Conservation (phyloP, 1,140 invertebrate species). For the Sesamia nonagrioides region DNA sequence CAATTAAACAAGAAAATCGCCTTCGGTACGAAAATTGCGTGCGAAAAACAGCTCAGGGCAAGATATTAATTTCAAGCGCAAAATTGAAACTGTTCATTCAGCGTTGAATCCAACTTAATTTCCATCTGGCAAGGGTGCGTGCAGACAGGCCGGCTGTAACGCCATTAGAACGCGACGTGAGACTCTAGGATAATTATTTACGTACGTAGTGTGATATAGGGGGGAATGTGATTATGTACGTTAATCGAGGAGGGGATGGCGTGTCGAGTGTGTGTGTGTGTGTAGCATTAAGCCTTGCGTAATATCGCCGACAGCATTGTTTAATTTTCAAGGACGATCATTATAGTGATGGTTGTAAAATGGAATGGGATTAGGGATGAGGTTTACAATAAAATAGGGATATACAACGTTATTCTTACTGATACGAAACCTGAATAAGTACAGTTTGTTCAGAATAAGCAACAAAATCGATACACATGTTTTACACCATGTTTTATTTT, state of each 20-base stretch:
- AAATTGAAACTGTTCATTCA: constrained; percentile 68
- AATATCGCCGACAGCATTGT: background rate
- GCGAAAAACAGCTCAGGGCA: constrained; percentile 60
- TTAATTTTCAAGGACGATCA: background rate
- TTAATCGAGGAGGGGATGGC: background rate
- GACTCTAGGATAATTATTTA: constrained; percentile 32
- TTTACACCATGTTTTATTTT: too few species aligned
- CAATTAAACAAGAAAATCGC: constrained; percentile 50
- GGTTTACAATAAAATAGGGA: background rate
- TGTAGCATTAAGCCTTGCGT: background rate
- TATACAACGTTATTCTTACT: background rate
- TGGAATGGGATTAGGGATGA: background rate
- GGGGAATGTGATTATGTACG: constrained; percentile 4
- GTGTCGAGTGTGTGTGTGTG: constrained; percentile 11
- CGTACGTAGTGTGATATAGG: constrained; percentile 9
- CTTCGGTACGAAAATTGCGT: constrained; percentile 58
- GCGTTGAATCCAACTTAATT: constrained; percentile 62
- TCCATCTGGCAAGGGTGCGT: constrained; percentile 57
- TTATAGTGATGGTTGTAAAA: background rate
- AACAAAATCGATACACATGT: too few species aligned
- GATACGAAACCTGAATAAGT: too few species aligned
- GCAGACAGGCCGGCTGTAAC: constrained; percentile 31
- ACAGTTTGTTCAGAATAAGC: too few species aligned
- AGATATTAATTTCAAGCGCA: constrained; percentile 66
- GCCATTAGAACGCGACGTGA: constrained; percentile 6